phyloP scores from a whole-genome alignment of 2,113 vertebrate genomes.

The Eudorcas thomsonii region DNA sequence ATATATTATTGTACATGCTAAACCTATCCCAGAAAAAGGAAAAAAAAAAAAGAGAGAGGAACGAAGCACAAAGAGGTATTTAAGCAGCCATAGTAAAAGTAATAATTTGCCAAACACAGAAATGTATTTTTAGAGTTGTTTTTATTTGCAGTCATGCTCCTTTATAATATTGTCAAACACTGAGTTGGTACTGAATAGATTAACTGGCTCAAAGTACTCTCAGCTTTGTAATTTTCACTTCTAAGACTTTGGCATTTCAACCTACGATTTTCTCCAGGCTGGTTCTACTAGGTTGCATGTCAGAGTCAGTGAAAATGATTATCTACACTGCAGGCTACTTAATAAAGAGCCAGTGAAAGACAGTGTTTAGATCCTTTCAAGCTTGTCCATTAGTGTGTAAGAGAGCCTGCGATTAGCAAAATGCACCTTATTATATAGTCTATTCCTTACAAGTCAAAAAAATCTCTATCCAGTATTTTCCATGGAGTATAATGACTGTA shows the following conservation, averaged over 20 bases:
- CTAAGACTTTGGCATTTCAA: slow-evolving; percentile 39
- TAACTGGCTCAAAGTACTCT: not conserved
- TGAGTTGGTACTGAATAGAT: slow-evolving; percentile 23
- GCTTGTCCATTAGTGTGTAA: slow-evolving; percentile 34
- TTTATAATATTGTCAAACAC: slow-evolving; percentile 61
- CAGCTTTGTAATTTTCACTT: slow-evolving; percentile 56
- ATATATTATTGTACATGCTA: not conserved
- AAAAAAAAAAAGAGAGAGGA: not conserved
- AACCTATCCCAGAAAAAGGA: not conserved
- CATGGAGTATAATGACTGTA: not conserved
- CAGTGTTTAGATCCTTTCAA: not conserved
- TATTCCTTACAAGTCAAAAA: slow-evolving; percentile 1
- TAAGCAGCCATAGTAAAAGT: slow-evolving; percentile 12
- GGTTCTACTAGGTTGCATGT: not conserved
- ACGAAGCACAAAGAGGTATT: not conserved
- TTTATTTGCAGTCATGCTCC: slow-evolving; percentile 49
- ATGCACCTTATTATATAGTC: not conserved
- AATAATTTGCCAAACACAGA: slow-evolving; percentile 30
- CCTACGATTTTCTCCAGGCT: slow-evolving; percentile 42
- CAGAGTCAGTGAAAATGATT: not conserved
- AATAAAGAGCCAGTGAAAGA: slow-evolving; percentile 29
- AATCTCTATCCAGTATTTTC: not conserved
- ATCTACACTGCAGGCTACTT: slow-evolving; percentile 30
- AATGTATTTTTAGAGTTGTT: slow-evolving; percentile 57
- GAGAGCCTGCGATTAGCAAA: slow-evolving; percentile 37